Evolutionary conservation across 2,797 vertebrate genomes (phyloP), one percentile per base, ranked within the genome.

Genomic region (Hylomyscus alleni): DNA sequence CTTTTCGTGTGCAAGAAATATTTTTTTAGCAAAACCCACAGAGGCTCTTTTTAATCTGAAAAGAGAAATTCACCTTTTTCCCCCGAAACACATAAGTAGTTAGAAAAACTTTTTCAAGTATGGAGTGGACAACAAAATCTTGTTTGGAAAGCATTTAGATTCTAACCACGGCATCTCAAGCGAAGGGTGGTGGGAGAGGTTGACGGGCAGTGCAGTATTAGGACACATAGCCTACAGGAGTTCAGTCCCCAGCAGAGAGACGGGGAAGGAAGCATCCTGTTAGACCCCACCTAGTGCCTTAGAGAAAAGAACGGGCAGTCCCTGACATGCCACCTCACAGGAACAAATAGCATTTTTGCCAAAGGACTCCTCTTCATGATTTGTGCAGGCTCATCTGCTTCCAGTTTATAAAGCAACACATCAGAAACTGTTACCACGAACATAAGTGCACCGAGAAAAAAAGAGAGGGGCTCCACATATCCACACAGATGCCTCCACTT

Each of bases 111-210:
- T 44, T 44, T 54, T 44, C 58, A 3, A 93, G 19, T 88, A 31
- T 93, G 75, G 12, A 3, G 22, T 0, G 0, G n/a, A 85, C 52
- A 7, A 0, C 34, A 6, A 94, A n/a, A 69, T 90, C 56, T 50
- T 95, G n/a, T 92, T 96, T 75, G 80, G 76, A 97, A 97, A 44
- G 44, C 94, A 73, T 89, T 52, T 47, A 87, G 29, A 1, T 69
- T 96, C 75, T 47, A 76, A 14, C 24, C 11, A 14, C 13, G 5
- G 75, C 7, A 5, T 47, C 26, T 15, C 3, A 47, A 76, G 75
- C 47, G 40, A 47, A 47, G 40, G 37, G 87, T 31, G 26, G 6
- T 2, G 73, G 56, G 9, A 40, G 47, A 31, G 62, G 24, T 3
- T 44, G 10, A 12, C 11, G 20, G 50, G 17, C 13, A 2, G 3